These are phyloP conservation scores for Cervus canadensis DNA, from an alignment of 2,113 vertebrate genomes.

Conservation along the genomic window DNA sequence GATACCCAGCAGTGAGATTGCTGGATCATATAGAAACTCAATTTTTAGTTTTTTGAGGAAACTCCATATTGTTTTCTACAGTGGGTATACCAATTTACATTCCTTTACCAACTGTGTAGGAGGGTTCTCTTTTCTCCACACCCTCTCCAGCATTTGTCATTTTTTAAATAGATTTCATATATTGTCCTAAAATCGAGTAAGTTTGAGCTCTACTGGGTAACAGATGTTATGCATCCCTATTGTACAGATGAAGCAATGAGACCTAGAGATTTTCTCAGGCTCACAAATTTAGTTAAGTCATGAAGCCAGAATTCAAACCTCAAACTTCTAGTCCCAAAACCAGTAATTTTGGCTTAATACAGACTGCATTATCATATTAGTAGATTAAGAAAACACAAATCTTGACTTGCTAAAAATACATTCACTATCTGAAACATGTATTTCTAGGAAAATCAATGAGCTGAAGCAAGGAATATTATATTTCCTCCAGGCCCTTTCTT, in stretches of 20 bases:
- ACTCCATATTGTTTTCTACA: background rate
- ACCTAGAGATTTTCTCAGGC: background rate
- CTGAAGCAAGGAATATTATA: background rate
- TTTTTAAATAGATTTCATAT: background rate
- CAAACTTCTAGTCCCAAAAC: background rate
- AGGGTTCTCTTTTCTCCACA: background rate
- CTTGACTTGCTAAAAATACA: constrained; percentile 6
- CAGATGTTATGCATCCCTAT: background rate
- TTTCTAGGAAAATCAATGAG: constrained; percentile 14
- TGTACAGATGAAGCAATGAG: background rate
- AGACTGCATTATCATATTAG: background rate
- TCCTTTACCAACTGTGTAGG: background rate
- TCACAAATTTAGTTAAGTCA: background rate
- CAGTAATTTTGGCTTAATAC: background rate
- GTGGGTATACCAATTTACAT: background rate
- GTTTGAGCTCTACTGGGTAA: background rate
- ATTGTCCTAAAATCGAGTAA: background rate
- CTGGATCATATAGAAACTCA: background rate
- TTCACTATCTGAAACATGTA: background rate
- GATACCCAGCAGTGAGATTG: background rate
- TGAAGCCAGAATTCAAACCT: constrained; percentile 14
- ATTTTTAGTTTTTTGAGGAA: background rate
- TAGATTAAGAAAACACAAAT: background rate
- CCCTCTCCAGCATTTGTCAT: background rate
- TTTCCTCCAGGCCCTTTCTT: background rate